Evolutionary conservation across 1,140 invertebrate species (phyloP), one percentile per base, ranked within the genome.

Genomic region (Drosophila auraria): DNA sequence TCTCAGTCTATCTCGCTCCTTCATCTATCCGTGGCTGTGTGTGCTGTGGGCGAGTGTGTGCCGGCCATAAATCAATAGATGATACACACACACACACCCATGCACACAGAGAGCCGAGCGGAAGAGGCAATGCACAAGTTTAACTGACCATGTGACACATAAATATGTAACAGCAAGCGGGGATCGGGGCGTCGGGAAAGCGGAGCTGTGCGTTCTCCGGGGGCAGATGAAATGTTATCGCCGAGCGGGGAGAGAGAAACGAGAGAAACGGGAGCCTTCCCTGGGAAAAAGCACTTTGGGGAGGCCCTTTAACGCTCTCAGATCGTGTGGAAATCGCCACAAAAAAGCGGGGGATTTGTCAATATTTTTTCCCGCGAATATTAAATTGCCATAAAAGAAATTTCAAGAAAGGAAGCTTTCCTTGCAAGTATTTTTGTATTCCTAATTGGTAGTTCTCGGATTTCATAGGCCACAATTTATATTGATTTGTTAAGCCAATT

Each of bases 101-200:
- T 47, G 59, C 25, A 59, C 36, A 50, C 47, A 49, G 23, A 61
- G 14, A 78, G 8, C 25, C 36, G 38, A 89, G 53, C 84, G 83
- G 83, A 87, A 87, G 70, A 80, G 77, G 71, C 83, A 80, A 83
- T 87, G 84, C 77, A 80, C 33, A 83, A 87, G 83, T 80, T 87
- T 80, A 87, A 87, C 83, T 83, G 83, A 87, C 83, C 83, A 83
- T 87, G 84, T 83, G 83, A 87, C 83, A 87, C 59, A 78, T 83
- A 87, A 89, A 82, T 87, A 83, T 78, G 73, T 78, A 45, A 50
- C 11, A 27, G 69, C 47, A 23, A 42, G 47, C 11, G 30, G 20
- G 23, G 27, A 57, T 3, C 54, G 27, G 15, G 54, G 49, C 5
- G 14, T 1, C 8, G 40, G 30, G 33, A 14, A 3, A 25, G 2